Evolutionary conservation across 1,140 invertebrate genomes (phyloP), one percentile per base, ranked within the genome.

Genomic region (Pseudomyrmex flavicornis): DNA sequence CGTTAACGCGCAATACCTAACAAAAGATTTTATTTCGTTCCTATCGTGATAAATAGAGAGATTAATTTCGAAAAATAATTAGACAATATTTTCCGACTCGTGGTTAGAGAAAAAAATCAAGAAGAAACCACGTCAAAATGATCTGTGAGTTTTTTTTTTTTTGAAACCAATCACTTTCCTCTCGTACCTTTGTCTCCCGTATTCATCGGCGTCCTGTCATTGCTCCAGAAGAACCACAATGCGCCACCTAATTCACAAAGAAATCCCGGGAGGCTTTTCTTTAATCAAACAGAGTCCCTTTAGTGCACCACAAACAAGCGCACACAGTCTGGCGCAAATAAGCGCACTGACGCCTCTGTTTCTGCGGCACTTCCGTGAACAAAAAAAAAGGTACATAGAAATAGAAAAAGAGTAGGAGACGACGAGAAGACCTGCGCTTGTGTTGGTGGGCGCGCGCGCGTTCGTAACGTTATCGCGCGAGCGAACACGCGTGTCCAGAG

Each of bases 211-310:
- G 50, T 58, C 48, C 50, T 58, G 46, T 62, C 48, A 75, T 74
- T 73, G 56, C 22, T 44, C 68, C 35, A 35, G 35, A 35, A 35
- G 20, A 17, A n/a, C 66, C 35, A 54, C 20, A 85, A 77, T 50
- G 26, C 54, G 56, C 35, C 10, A 46, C 56, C 52, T 85, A 82
- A 82, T 82, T 74, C 76, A 75, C 84, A 82, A 82, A 85, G 76
- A 70, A 86, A 69, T 13, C 4, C 62, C 52, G n/a, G 72, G 22
- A 48, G 82, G n/a, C 73, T 76, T 26, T 83, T 22, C 75, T 79
- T 86, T 86, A 82, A 86, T 85, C 84, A 85, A 86, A 82, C 69
- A n/a, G 8, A 46, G 20, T 56, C 48, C 22, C 20, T 74, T 63
- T 54, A 75, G 61, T 44, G 68, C 56, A 58, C 54, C 15, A 22